A percentile compares a stretch with the other conserved stretches of the same genome.
phyloP scores from a whole-genome alignment of 2,888 invertebrate species.

The Taenaris catops region DNA sequence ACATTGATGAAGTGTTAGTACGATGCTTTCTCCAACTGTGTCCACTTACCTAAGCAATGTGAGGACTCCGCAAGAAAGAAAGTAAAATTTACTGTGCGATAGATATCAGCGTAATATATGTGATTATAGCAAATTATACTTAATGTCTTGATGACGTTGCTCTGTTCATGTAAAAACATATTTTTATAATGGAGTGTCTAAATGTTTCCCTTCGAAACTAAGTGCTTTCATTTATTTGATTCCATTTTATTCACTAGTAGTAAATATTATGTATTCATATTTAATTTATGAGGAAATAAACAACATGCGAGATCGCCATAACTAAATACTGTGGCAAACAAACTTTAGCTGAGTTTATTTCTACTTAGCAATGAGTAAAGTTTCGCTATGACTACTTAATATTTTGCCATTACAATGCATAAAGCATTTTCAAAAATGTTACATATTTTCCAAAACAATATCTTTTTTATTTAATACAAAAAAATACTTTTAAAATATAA shows the following conservation, averaged over 20 bases:
- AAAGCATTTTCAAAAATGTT: conserved; percentile 1
- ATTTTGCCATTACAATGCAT: conserved; percentile 67
- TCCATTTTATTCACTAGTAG: conserved; percentile 6
- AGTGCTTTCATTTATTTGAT: conserved; percentile 19
- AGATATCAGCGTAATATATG: conserved; percentile 51
- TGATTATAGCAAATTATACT: conserved; percentile 49
- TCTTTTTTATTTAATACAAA: conserved; percentile 38
- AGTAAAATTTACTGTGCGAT: conserved; percentile 77
- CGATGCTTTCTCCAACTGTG: conserved; percentile 55
- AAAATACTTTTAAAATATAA: background rate
- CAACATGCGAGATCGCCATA: conserved; percentile 61
- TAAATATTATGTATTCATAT: conserved; percentile 9
- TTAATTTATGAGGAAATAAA: conserved; percentile 21
- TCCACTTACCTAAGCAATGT: conserved; percentile 78
- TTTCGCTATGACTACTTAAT: conserved; percentile 72
- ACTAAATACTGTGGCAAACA: conserved; percentile 68
- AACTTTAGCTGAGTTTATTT: conserved; percentile 48
- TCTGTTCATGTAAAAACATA: conserved; percentile 16
- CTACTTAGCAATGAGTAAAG: conserved; percentile 70
- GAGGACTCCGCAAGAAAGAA: conserved; percentile 80
- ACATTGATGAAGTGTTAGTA: conserved; percentile 46
- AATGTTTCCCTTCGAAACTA: conserved; percentile 22
- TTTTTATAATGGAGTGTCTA: conserved; percentile 22
- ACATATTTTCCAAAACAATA: background rate
- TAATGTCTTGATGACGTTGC: conserved; percentile 27